Percentiles rank a stretch among this genome's conserved stretches.
Conservation (phyloP, 2,888 invertebrate species). For the Ichneumoninae sp. region DNA sequence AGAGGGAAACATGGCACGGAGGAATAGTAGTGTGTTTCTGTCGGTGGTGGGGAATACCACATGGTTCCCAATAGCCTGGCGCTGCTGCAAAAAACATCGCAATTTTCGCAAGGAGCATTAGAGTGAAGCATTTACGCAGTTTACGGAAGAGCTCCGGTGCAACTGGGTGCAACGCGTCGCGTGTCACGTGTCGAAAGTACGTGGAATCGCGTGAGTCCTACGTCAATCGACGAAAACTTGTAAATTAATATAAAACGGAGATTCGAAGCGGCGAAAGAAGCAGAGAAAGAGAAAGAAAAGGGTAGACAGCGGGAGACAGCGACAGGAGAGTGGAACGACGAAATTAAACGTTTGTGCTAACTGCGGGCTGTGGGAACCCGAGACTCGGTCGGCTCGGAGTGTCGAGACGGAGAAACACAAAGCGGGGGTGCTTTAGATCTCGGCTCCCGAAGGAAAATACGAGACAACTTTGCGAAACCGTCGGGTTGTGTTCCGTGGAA, state of each 20-base stretch:
- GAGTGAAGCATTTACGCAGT: conserved; percentile 69
- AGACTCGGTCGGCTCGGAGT: conserved; percentile 45
- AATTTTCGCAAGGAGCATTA: conserved; percentile 57
- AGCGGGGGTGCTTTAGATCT: conserved; percentile 39
- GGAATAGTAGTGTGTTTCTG: conserved; percentile 39
- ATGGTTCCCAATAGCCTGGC: conserved; percentile 70
- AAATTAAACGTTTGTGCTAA: conserved; percentile 64
- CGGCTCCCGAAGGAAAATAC: conserved; percentile 57
- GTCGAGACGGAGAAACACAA: conserved; percentile 33
- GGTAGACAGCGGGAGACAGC: background rate
- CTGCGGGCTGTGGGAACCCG: conserved; percentile 50
- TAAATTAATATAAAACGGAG: background rate
- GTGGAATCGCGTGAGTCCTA: conserved; percentile 67
- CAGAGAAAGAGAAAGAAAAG: background rate
- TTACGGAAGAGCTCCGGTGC: conserved; percentile 65
- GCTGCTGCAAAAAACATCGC: conserved; percentile 68
- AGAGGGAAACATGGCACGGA: background rate
- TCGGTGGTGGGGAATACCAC: conserved; percentile 71
- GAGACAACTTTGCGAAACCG: conserved; percentile 35
- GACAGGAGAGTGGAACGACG: conserved; percentile 42
- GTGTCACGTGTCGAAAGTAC: conserved; percentile 63
- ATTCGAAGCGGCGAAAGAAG: background rate
- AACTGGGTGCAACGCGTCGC: conserved; percentile 27
- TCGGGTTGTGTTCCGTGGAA: conserved; percentile 1
- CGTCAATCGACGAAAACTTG: conserved; percentile 58